Base-by-base conservation (phyloP, 1,140 invertebrate genomes). In the Pseudobourletiella spinata region DNA sequence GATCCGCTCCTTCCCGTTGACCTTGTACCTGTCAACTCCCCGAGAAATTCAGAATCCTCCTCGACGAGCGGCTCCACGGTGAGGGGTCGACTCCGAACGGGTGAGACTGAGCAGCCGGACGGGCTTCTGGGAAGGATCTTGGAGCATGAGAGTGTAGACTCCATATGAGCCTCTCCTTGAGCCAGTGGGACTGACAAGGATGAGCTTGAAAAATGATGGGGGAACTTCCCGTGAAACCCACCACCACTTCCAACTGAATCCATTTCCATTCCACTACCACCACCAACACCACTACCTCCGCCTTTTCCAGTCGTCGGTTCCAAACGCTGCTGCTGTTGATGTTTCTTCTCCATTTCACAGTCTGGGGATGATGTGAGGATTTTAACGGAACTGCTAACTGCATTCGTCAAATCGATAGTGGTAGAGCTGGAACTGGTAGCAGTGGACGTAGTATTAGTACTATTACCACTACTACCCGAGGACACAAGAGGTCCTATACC, bases 1-100 rank as follows among this genome's bases (percentile, higher is more conserved):
- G 63, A 61, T 3, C 63, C 63, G 35, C 63, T 67, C 3, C 66
- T 42, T 8, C 66, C 63, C 2, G 63, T 35, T 24, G 18, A 22
- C 4, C 50, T 4, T 2, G 30, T 26, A 25, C 35, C 60, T 4
- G 54, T 56, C n/a, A 25, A 24, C 18, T 63, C 56, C 6, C 56
- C 44, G 15, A 28, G 56, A 28, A 20, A 20, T 26, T 64, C 59
- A 0, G 26, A 28, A 16, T 65, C 59, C 26, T 67, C 66, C 29
- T 62, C 64, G 2, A 42, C 32, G 3, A 63, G 18, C 1, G 54
- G 50, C 43, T 55, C 52, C 28, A 30, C 59, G 28, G 44, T 28
- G 4, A 46, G 25, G 2, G 39, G 18, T 3, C 59, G 28, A 22
- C 59, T 44, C 18, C 48, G 43, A 24, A 48, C 24, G 26, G 60